Percentiles rank a stretch among this genome's conserved stretches.
Conservation (phyloP, 2,888 invertebrate genomes). For the Himalopsyche japonica region DNA sequence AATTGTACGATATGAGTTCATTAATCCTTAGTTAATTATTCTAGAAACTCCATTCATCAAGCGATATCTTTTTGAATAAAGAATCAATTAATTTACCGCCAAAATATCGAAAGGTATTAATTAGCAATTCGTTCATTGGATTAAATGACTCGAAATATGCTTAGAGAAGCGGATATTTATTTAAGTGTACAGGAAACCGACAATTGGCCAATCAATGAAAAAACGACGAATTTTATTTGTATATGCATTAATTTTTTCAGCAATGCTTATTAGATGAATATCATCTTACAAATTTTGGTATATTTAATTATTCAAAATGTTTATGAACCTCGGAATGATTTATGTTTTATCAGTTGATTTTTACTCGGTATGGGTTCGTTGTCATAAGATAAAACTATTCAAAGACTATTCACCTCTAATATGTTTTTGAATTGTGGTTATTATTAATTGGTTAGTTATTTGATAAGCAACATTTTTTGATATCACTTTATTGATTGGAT, state of each 20-base stretch:
- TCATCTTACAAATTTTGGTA: not conserved
- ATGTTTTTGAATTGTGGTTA: too few relatives aligned
- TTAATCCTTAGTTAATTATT: too few relatives aligned
- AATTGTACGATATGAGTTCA: too few relatives aligned
- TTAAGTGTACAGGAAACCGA: not conserved
- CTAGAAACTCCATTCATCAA: too few relatives aligned
- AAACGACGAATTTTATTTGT: not conserved
- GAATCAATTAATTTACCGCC: not conserved
- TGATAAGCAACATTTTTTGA: too few relatives aligned
- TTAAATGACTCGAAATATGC: not conserved
- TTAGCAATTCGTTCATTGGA: not conserved
- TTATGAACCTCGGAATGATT: too few relatives aligned
- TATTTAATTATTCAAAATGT: not conserved
- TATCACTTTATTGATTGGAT: too few relatives aligned
- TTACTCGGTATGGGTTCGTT: too few relatives aligned
- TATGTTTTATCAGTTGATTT: too few relatives aligned
- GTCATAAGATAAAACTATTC: too few relatives aligned
- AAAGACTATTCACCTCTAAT: too few relatives aligned
- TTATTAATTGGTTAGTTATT: too few relatives aligned
- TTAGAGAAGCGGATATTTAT: not conserved
- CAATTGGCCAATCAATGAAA: not conserved
- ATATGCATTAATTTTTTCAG: not conserved
- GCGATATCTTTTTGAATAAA: not conserved
- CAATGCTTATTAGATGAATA: not conserved
- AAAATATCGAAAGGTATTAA: not conserved